Evolutionary conservation across 1,140 invertebrate species (phyloP), one percentile per base, ranked within the genome.

Genomic region (Odontomachus brunneus): DNA sequence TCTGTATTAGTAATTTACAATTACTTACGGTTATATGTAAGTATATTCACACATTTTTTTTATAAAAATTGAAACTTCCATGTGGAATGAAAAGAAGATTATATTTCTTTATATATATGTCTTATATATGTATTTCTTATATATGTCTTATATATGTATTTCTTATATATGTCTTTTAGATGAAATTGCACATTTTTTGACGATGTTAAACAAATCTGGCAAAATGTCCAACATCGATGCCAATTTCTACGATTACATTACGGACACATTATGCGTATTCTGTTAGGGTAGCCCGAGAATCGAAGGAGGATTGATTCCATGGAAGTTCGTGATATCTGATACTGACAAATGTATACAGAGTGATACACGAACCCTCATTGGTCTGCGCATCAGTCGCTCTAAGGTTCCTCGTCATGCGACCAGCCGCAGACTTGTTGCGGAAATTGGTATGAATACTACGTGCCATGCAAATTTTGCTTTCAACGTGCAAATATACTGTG

Each of bases 261-360:
- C 2, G 60, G 22, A n/a, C 7, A 17, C 17, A 33, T 33, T 9
- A 17, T 11, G 60, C 14, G 60, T 29, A 12, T 12, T 29, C 15
- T 29, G 19, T 63, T 19, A 38, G 2, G 22, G 11, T 78, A 78
- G 67, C 55, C 12, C 49, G 22, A 44, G 69, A 69, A 78, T 69
- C 63, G 62, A 67, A 78, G 57, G 12, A 78, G 11, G 11, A 69
- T 44, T 69, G 62, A 78, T 78, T 78, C n/a, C 75, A 22, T 55
- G 33, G 7, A 78, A 57, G 38, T 44, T 57, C 49, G 22, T 78
- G 75, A 78, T 26, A 78, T 57, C 33, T 14, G 33, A 78, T 22
- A 69, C 17, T 5, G 12, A 55, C 44, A 33, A 63, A 63, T 67
- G 38, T 78, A 33, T 67, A 55, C 63, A 57, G 63, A 78, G 22